These are phyloP conservation scores for Allacma fusca DNA, from an alignment of 2,888 invertebrate genomes.

Conservation along the genomic window DNA sequence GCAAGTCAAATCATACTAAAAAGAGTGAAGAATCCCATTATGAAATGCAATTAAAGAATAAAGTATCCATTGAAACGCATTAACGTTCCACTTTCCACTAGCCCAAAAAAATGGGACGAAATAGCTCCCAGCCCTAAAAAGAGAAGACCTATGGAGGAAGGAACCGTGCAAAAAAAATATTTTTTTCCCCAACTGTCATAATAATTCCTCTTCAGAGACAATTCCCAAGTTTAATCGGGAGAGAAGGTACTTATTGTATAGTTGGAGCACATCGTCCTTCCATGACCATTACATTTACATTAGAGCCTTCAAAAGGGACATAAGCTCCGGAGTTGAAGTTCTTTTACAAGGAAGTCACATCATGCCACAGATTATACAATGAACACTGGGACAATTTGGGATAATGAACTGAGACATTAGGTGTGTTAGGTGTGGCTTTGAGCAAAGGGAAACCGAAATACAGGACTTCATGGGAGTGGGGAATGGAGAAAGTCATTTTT, in stretches of 20 bases:
- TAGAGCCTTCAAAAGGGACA: not conserved
- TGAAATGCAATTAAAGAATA: conserved; percentile 6
- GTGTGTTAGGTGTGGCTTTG: not conserved
- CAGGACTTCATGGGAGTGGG: too few species aligned
- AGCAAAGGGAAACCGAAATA: too few species aligned
- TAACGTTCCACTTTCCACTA: not conserved
- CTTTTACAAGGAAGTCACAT: not conserved
- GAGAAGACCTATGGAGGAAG: too few species aligned
- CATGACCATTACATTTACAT: conserved; percentile 9
- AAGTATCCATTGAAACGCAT: conserved; percentile 9
- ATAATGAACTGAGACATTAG: conserved; percentile 2
- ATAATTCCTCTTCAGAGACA: conserved; percentile 12
- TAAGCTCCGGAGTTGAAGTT: not conserved
- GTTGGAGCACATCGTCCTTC: not conserved
- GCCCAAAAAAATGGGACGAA: too few species aligned
- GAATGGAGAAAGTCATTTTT: too few species aligned
- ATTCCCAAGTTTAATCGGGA: conserved; percentile 5
- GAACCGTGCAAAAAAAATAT: too few species aligned
- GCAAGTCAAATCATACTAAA: not conserved
- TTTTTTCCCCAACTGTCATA: not conserved
- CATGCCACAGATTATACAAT: conserved; percentile 8
- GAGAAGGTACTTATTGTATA: not conserved
- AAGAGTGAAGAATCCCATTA: not conserved
- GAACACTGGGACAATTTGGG: conserved; percentile 12
- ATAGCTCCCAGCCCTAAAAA: too few species aligned